Percentiles rank a stretch among this genome's conserved stretches.
phyloP scores from a whole-genome alignment of 2,113 vertebrate genomes.

The Grammomys surdaster region DNA sequence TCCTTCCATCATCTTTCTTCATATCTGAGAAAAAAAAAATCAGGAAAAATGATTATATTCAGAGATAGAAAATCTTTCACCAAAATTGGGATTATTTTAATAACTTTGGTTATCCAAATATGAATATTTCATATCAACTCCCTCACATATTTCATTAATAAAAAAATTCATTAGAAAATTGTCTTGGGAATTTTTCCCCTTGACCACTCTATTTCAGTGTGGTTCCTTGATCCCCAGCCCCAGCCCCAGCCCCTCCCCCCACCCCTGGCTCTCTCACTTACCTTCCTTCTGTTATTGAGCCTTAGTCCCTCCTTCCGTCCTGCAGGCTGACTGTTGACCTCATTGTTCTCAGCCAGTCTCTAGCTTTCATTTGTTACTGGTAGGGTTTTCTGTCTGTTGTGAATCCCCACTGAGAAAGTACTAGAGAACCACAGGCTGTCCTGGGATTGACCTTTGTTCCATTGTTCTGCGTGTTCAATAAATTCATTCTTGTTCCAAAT shows the following conservation, averaged over 20 bases:
- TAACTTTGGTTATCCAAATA: not conserved
- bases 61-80: not conserved
- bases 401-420: not conserved
- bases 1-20: not conserved
- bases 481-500: not conserved
- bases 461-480: not conserved
- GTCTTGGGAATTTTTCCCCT: not conserved
- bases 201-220: not conserved
- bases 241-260: too few species aligned
- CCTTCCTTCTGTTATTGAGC: too few species aligned
- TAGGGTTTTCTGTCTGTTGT: not conserved
- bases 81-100: not conserved
- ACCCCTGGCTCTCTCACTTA: too few species aligned
- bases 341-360: not conserved
- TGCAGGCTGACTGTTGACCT: not conserved
- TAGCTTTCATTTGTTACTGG: conserved; percentile 12
- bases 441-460: not conserved
- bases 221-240: too few species aligned
- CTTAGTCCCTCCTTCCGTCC: not conserved
- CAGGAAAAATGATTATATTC: conserved; percentile 26
- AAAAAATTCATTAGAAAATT: conserved; percentile 16
- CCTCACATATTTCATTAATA: not conserved
- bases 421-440: not conserved
- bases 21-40: not conserved
- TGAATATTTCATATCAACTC: not conserved